These are phyloP conservation scores for Cladorhizidae sp. DNA, from an alignment of 37 sponge, comb jelly and placozoan genomes.

Conservation along the genomic window DNA sequence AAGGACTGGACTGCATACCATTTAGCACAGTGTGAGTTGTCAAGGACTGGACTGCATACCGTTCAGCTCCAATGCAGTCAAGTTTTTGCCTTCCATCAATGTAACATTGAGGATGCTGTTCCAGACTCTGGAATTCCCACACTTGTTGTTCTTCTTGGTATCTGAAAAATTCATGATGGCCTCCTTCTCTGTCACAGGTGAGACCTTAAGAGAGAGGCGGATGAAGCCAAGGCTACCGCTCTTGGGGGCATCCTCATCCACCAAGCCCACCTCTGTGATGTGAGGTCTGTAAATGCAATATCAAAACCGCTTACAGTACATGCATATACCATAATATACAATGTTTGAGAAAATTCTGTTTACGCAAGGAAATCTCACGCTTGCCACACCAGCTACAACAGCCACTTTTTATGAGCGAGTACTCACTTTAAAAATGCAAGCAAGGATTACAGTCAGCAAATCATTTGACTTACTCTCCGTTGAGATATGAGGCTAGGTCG, in stretches of 20 bases:
- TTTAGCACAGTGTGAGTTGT: too few species aligned
- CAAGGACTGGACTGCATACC: too few species aligned
- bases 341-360: too few species aligned
- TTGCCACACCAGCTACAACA: too few species aligned
- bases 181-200: constrained; percentile 2
- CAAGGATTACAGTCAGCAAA: too few species aligned
- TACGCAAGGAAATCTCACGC: too few species aligned
- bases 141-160: background rate
- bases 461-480: too few species aligned
- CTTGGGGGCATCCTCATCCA: constrained; percentile 13
- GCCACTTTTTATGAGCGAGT: too few species aligned
- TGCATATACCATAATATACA: too few species aligned
- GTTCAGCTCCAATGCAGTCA: constrained; percentile 87
- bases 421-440: too few species aligned
- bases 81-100: constrained; percentile 67
- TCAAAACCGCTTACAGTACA: too few species aligned
- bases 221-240: constrained; percentile 43
- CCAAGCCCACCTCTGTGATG: constrained; percentile 31
- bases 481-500: constrained; percentile 13
- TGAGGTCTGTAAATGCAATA: constrained; percentile 1
- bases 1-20: too few species aligned
- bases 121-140: background rate
- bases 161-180: background rate
- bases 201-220: constrained; percentile 29
- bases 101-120: constrained; percentile 67